Conservation (phyloP, 2,797 vertebrate species). For the Pitangus sulphuratus region DNA sequence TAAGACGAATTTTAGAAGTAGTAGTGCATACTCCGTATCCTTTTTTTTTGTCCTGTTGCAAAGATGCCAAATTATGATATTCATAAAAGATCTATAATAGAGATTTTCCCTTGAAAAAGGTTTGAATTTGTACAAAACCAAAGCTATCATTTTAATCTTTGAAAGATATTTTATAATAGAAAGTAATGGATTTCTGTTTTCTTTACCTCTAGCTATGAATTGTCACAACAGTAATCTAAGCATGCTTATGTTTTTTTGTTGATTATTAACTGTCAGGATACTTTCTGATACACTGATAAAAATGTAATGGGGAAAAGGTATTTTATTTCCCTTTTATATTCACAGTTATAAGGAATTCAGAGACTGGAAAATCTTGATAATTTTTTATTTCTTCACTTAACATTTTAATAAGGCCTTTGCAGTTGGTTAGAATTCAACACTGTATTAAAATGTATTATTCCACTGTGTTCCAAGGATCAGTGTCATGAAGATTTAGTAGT, state of each 20-base stretch:
- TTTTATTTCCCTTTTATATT: conserved; percentile 29
- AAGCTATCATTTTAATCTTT: not conserved
- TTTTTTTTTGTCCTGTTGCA: conserved; percentile 8
- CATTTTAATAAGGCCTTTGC: conserved; percentile 8
- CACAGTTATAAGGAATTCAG: not conserved
- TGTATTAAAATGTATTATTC: conserved; percentile 45
- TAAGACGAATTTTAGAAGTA: not conserved
- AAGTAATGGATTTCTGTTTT: conserved; percentile 16
- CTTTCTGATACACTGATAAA: not conserved
- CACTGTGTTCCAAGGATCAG: conserved; percentile 8
- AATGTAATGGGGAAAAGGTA: not conserved
- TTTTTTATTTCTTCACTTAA: conserved; percentile 34
- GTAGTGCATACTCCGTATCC: not conserved
- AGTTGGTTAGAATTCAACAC: conserved; percentile 21
- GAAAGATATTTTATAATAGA: not conserved
- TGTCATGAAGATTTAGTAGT: not conserved
- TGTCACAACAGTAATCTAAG: conserved; percentile 28
- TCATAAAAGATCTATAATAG: not conserved
- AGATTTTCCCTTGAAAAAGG: not conserved
- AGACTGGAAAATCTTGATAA: conserved; percentile 3
- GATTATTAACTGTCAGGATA: conserved; percentile 36
- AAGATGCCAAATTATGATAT: not conserved
- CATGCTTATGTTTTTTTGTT: conserved; percentile 22
- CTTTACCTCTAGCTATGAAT: conserved; percentile 18
- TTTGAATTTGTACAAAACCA: conserved; percentile 19